A percentile compares a stretch with the other conserved stretches of the same genome.
phyloP scores from a whole-genome alignment of 2,888 invertebrate species.

The Drosophila macrospina region DNA sequence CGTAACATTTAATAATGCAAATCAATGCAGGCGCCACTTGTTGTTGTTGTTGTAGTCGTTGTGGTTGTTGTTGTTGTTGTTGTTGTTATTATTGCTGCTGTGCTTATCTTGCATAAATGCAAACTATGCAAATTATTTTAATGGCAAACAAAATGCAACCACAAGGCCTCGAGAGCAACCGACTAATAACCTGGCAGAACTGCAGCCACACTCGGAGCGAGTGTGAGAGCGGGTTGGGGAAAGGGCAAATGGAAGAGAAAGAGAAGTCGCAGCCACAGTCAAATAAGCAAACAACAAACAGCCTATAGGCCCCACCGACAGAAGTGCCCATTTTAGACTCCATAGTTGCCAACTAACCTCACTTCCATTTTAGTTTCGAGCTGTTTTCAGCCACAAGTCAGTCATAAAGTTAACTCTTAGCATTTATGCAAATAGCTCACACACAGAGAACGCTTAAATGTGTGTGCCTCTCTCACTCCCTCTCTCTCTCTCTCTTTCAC shows the following conservation, averaged over 20 bases:
- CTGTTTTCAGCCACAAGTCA: conserved; percentile 55
- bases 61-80: conserved; percentile 5
- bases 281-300: conserved; percentile 43
- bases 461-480: background rate
- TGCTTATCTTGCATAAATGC: conserved; percentile 54
- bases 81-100: conserved; percentile 20
- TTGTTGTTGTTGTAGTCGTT: conserved; percentile 19
- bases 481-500: background rate
- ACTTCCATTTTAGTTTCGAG: conserved; percentile 17
- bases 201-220: conserved; percentile 23
- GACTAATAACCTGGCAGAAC: conserved; percentile 58
- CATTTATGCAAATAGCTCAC: conserved; percentile 64
- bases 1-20: conserved; percentile 70
- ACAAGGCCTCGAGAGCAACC: conserved; percentile 25
- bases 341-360: conserved; percentile 12
- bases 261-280: background rate
- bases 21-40: conserved; percentile 47
- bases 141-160: conserved; percentile 66
- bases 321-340: conserved; percentile 19
- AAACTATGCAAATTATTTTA: conserved; percentile 70
- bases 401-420: conserved; percentile 67
- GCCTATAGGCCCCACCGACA: conserved; percentile 2
- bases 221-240: background rate
- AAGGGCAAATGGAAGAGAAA: background rate
- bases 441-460: conserved; percentile 14